Evolutionary conservation across 64 coral and sea anemone species (phyloP).

Genomic region (Catalaphyllia jardinei): DNA sequence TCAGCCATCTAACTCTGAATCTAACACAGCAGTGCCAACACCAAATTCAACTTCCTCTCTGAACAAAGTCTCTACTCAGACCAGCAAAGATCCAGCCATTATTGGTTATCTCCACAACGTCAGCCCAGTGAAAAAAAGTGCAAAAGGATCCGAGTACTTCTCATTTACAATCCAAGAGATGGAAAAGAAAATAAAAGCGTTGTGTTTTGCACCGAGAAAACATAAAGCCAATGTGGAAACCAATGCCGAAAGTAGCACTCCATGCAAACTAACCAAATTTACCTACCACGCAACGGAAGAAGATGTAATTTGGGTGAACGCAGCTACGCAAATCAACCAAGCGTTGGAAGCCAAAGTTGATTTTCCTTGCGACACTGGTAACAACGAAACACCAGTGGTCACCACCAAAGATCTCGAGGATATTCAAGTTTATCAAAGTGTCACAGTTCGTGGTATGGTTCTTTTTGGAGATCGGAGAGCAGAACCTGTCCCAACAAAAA

Average conservation of each 20-base stretch:
- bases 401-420: constrained; percentile 58
- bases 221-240: constrained; percentile 63
- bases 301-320: constrained; percentile 62
- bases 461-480: constrained; percentile 61
- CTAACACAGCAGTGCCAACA: not conserved
- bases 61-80: constrained; percentile 1
- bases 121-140: constrained; percentile 50
- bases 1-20: no score
- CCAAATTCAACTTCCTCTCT: constrained; percentile 16
- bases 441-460: constrained; percentile 54
- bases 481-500: constrained; percentile 52
- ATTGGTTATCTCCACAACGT: constrained; percentile 71
- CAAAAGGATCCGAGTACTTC: constrained; percentile 64
- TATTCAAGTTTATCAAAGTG: constrained; percentile 66
- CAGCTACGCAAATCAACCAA: constrained; percentile 70
- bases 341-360: constrained; percentile 60
- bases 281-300: constrained; percentile 38
- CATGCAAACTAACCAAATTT: constrained; percentile 66
- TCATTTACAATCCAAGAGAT: constrained; percentile 66
- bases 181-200: no score
- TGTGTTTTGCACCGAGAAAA: constrained; percentile 68
- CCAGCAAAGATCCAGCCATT: constrained; percentile 21
- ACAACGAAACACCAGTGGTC: constrained; percentile 27
- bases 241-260: constrained; percentile 47
- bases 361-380: constrained; percentile 30